phyloP scores from a whole-genome alignment of 1,140 invertebrate genomes.

The Melanaphis sacchari region DNA sequence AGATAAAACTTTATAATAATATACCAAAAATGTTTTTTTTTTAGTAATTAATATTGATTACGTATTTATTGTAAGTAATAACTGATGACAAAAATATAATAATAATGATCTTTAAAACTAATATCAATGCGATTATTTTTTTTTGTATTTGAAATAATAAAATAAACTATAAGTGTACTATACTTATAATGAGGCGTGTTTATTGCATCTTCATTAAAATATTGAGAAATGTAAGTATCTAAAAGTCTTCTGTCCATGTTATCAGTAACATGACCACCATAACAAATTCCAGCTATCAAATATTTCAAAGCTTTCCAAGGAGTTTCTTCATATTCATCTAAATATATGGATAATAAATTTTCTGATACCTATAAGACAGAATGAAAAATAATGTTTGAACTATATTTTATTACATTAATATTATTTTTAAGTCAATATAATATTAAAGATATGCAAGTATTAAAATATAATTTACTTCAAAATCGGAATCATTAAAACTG shows the following conservation, averaged over 20 bases:
- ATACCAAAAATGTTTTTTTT: too few species aligned
- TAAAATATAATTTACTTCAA: slow-evolving; percentile 75
- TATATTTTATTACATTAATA: background rate
- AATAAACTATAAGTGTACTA: slow-evolving; percentile 63
- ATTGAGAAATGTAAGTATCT: slow-evolving; percentile 81
- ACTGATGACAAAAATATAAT: too few species aligned
- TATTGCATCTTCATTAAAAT: slow-evolving; percentile 76
- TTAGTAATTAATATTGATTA: background rate
- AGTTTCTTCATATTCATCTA: slow-evolving; percentile 83
- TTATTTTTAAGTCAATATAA: background rate
- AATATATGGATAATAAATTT: slow-evolving; percentile 79
- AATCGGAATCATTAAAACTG: slow-evolving; percentile 89
- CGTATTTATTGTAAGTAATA: background rate
- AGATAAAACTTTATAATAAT: too few species aligned
- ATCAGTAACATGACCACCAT: slow-evolving; percentile 93
- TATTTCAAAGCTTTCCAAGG: slow-evolving; percentile 92
- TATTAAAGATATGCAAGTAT: background rate
- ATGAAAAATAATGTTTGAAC: background rate
- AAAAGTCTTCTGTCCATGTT: slow-evolving; percentile 89
- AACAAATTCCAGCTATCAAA: slow-evolving; percentile 90
- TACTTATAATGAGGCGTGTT: slow-evolving; percentile 73
- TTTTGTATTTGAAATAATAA: background rate
- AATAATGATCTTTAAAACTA: too few species aligned
- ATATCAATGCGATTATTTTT: background rate
- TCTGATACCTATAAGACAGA: slow-evolving; percentile 71